Conservation (phyloP, 2,888 invertebrate species). For the Rotaria magnacalcarata region DNA sequence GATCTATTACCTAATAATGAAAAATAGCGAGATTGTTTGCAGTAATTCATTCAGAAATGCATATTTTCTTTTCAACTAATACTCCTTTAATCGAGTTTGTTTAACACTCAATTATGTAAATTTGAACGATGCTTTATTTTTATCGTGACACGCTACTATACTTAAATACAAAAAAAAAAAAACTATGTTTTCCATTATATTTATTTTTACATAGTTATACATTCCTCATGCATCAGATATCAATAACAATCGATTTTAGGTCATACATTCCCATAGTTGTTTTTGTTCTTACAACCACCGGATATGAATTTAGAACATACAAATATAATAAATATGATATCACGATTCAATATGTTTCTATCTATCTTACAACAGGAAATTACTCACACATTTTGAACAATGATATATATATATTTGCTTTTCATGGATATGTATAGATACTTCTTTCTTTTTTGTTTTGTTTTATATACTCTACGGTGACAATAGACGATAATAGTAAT, state of each 20-base stretch:
- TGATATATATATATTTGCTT: not conserved
- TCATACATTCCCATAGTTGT: not conserved
- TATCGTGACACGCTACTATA: not conserved
- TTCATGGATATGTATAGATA: not conserved
- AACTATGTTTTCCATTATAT: no score
- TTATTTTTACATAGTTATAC: not conserved
- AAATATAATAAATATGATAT: not conserved
- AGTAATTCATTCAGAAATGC: not conserved
- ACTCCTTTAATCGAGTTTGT: not conserved
- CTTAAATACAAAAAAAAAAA: not conserved
- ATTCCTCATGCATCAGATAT: not conserved
- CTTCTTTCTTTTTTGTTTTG: no score
- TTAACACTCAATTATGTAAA: constrained; percentile 4
- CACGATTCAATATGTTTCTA: not conserved
- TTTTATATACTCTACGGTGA: not conserved
- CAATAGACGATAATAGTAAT: not conserved
- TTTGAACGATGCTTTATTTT: not conserved
- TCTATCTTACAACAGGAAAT: not conserved
- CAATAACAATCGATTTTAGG: not conserved
- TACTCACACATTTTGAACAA: not conserved
- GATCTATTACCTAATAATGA: not conserved
- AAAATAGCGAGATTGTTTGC: not conserved
- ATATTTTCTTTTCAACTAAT: not conserved
- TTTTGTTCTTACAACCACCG: not conserved
- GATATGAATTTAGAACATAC: not conserved